phyloP scores from a whole-genome alignment of 1,140 invertebrate species.

The Bicyclus anynana region DNA sequence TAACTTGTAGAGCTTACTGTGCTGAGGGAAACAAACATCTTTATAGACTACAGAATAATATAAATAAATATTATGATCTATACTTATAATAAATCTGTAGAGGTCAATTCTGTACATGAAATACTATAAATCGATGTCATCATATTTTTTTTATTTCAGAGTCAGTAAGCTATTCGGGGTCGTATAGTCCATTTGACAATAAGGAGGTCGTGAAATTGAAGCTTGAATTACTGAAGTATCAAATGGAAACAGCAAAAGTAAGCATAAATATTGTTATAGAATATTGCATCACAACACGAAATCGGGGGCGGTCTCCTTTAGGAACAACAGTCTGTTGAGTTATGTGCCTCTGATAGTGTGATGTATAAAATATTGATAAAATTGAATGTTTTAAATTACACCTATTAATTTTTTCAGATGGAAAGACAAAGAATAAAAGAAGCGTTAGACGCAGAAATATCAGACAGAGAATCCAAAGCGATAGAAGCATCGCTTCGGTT shows the following conservation, averaged over 20 bases:
- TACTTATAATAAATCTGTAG: too few relatives aligned
- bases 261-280: slow-evolving; percentile 4
- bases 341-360: too few relatives aligned
- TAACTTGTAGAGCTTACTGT: too few relatives aligned
- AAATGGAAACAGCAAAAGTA: slow-evolving; percentile 63
- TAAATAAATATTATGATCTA: too few relatives aligned
- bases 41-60: too few relatives aligned
- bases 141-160: slow-evolving; percentile 40
- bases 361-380: too few relatives aligned
- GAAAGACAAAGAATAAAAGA: slow-evolving; percentile 54
- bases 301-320: too few relatives aligned
- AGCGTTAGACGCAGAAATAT: slow-evolving; percentile 33
- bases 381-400: too few relatives aligned
- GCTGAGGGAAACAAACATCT: too few relatives aligned
- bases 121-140: background rate
- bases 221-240: slow-evolving; percentile 50
- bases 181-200: slow-evolving; percentile 34
- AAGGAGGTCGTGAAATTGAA: slow-evolving; percentile 55
- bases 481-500: slow-evolving; percentile 43
- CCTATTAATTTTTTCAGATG: slow-evolving; percentile 35
- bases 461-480: slow-evolving; percentile 26
- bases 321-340: too few relatives aligned
- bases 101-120: too few relatives aligned
- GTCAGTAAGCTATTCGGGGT: slow-evolving; percentile 32
- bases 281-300: too few relatives aligned